Percentiles rank a stretch among this genome's conserved stretches.
These are phyloP conservation scores for Nezara viridula DNA, from an alignment of 2,888 invertebrate species.

Conservation along the genomic window DNA sequence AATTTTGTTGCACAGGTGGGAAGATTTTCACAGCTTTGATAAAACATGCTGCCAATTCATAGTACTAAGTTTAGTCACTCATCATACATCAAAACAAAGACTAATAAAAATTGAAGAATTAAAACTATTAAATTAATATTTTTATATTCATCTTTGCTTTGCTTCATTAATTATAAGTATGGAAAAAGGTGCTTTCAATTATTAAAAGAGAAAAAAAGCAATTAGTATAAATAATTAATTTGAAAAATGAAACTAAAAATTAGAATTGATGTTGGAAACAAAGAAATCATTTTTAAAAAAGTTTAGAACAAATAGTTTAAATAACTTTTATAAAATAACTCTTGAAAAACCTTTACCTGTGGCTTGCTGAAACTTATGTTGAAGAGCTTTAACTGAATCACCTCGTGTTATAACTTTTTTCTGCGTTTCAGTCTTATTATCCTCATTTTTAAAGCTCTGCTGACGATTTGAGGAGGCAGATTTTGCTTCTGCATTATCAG, in stretches of 20 bases:
- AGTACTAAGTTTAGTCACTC: not conserved
- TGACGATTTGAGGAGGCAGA: constrained; percentile 46
- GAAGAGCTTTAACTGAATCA: constrained; percentile 82
- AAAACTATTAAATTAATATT: no score
- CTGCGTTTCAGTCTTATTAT: constrained; percentile 65
- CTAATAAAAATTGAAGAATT: not conserved
- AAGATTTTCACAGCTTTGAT: not conserved
- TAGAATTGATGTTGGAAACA: not conserved
- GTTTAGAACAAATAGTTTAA: not conserved
- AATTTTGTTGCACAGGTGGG: not conserved
- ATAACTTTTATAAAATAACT: not conserved
- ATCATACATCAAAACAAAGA: not conserved
- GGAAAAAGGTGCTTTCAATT: not conserved
- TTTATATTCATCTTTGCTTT: not conserved
- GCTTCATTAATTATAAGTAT: not conserved
- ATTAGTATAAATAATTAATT: constrained; percentile 12
- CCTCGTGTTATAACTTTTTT: constrained; percentile 67
- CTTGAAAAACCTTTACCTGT: constrained; percentile 69
- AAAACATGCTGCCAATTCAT: not conserved
- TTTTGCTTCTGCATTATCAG: constrained; percentile 48
- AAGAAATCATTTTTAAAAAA: not conserved
- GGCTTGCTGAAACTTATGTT: constrained; percentile 84
- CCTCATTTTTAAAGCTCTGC: constrained; percentile 58
- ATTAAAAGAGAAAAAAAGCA: not conserved
- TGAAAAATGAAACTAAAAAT: constrained; percentile 1